Conservation (phyloP, 2,797 vertebrate genomes). For the Sibirionetta formosa region DNA sequence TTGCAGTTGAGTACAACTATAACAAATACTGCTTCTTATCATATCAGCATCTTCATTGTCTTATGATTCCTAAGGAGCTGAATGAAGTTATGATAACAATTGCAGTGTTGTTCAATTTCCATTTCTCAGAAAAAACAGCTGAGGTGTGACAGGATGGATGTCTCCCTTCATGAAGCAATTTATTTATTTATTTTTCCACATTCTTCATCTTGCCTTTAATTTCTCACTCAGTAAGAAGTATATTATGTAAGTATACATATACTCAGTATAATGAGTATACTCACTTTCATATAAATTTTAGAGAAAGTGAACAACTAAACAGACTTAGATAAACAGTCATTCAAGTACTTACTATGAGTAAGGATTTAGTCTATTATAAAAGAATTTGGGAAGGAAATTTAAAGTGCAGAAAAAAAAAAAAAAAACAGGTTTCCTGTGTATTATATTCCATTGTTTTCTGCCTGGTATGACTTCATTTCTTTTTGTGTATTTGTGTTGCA, state of each 20-base stretch:
- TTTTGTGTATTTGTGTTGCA: background rate
- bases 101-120: background rate
- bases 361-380: background rate
- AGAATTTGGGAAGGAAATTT: background rate
- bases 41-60: slow-evolving; percentile 31
- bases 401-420: background rate
- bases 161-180: background rate
- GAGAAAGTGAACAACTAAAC: background rate
- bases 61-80: slow-evolving; percentile 18
- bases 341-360: background rate
- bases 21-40: slow-evolving; percentile 17
- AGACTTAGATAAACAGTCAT: background rate
- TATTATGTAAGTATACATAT: no score
- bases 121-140: background rate
- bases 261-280: no score
- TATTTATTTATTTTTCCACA: background rate
- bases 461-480: background rate
- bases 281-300: background rate
- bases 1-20: background rate
- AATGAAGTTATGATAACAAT: slow-evolving; percentile 44
- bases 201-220: background rate
- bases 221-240: background rate
- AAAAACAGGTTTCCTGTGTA: background rate
- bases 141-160: background rate
- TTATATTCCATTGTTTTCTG: background rate